Evolutionary conservation across 2,888 invertebrate species (phyloP), one percentile per base, ranked within the genome.

Genomic region (Gryllus longicercus): DNA sequence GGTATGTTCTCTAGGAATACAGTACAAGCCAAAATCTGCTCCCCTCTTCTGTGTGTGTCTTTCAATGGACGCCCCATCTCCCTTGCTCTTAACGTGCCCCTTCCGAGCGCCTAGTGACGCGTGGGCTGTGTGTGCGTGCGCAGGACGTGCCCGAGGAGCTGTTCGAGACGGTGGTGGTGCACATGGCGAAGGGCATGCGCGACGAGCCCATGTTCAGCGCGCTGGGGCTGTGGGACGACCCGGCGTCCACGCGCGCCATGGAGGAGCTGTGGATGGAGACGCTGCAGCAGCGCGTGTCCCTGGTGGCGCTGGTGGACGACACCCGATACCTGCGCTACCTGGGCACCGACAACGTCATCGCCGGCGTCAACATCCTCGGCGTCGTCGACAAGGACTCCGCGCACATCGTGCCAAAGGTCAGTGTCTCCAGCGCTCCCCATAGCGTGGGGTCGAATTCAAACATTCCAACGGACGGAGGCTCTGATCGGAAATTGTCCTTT

Each of bases 371-470:
- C 63, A 63, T 63, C n/a, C n/a, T 63, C 16, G 63, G 63, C 63
- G 63, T 63, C 63, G n/a, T 63, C 63, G 63, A 63, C 63, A 63
- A 63, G n/a, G 63, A 63, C n/a, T 63, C 63, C 16, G 63, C 63
- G 3, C 63, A 63, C 63, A 11, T 63, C 14, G n/a, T 18, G 63
- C 14, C 63, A 5, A 63, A 63, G 63, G 63, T 63, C 16, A 8
- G 63, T 63, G 0, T 8, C 63, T 38, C 38, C 38, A 4, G 4
- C 25, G 25, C 25, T 2, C 2, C 4, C 2, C 4, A 38, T 5
- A 25, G n/a, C n/a, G 2, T 38, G 25, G 25, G 25, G 25, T 38
- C 25, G 2, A 38, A 38, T 38, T 38, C 25, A 38, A 38, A 38
- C 4, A 8, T 8, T 8, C 38, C 5, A 38, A 8, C 38, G 38